phyloP scores from a whole-genome alignment of 2,113 vertebrate species.

The Chaetops frenatus region DNA sequence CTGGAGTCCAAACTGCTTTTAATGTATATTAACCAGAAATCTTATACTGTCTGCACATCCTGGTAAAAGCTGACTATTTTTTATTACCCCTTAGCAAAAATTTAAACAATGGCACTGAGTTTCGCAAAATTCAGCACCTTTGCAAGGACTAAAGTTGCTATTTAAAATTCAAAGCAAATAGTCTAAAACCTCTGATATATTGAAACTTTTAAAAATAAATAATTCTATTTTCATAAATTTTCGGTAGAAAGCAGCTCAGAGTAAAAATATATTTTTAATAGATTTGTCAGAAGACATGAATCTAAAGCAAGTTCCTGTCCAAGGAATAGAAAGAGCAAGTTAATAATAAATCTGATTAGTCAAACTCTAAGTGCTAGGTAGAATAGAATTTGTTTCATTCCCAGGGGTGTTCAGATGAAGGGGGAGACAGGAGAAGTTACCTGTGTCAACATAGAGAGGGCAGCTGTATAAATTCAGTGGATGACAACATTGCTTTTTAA shows the following conservation, averaged over 20 bases:
- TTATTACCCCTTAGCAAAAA: slow-evolving; percentile 21
- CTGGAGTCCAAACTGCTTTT: not conserved
- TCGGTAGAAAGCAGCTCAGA: not conserved
- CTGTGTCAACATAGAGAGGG: not conserved
- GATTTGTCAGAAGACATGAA: not conserved
- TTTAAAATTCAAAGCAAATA: slow-evolving; percentile 23
- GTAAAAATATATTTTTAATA: not conserved
- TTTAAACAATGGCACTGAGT: slow-evolving; percentile 7
- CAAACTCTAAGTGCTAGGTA: not conserved
- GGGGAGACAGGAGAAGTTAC: not conserved
- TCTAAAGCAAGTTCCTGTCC: not conserved
- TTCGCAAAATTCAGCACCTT: not conserved
- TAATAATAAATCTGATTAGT: not conserved
- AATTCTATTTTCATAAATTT: not conserved
- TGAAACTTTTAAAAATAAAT: not conserved
- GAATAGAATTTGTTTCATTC: not conserved
- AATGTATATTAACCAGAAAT: slow-evolving; percentile 1
- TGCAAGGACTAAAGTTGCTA: not conserved
- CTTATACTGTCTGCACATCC: not conserved
- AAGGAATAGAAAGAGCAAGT: not conserved
- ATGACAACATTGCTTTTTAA: not conserved
- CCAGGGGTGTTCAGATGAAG: not conserved
- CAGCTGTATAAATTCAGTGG: not conserved
- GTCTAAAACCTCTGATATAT: not conserved
- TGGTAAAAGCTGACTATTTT: not conserved